Percentiles rank a stretch among this genome's conserved stretches.
These are phyloP conservation scores for Silurus glanis DNA, from an alignment of 2,113 vertebrate species.

Conservation along the genomic window DNA sequence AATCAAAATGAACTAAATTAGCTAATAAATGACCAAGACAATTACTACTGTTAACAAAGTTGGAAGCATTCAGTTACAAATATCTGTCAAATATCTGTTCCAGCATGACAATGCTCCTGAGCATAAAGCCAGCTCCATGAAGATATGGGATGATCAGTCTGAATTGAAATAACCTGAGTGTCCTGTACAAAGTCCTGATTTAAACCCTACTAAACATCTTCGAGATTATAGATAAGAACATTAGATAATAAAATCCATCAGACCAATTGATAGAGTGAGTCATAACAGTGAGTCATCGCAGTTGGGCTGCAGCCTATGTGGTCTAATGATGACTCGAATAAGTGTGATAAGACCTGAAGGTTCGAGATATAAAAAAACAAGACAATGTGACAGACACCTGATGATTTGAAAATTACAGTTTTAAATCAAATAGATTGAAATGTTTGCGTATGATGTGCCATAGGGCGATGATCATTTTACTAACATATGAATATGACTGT, in stretches of 20 bases:
- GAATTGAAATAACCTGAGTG: no score
- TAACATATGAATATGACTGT: not conserved
- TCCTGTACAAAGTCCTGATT: no score
- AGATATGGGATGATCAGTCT: no score
- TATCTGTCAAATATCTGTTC: not conserved
- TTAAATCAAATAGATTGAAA: not conserved
- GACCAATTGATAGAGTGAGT: constrained; percentile 28
- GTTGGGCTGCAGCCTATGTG: constrained; percentile 48
- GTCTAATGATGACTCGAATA: constrained; percentile 40
- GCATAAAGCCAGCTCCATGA: no score
- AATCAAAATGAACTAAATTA: not conserved
- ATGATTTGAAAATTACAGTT: not conserved
- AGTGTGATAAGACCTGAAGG: not conserved
- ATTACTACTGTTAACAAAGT: not conserved
- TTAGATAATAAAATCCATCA: constrained; percentile 25
- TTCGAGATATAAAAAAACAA: not conserved
- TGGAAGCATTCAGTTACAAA: not conserved
- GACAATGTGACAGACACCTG: not conserved
- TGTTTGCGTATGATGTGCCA: not conserved
- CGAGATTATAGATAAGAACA: no score
- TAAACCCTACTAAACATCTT: no score
- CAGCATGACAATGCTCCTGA: no score
- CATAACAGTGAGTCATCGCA: no score
- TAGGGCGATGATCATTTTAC: not conserved
- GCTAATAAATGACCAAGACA: not conserved